Evolutionary conservation across 2,797 vertebrate genomes (phyloP), one percentile per base, ranked within the genome.

Genomic region (Microchirus variegatus): DNA sequence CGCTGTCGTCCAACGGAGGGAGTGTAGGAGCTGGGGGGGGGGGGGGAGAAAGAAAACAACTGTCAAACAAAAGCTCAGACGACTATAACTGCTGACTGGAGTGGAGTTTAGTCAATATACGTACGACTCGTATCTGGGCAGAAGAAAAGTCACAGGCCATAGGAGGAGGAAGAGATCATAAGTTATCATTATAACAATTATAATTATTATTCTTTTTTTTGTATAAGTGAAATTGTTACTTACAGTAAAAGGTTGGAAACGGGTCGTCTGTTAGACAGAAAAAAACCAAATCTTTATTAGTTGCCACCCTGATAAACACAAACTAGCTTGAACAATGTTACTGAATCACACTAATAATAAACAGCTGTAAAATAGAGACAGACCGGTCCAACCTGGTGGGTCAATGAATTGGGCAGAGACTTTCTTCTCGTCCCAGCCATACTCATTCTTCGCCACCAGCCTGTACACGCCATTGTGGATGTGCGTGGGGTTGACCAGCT

Each of bases 381-480:
- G 13, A 2, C 3, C 13, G 16, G 17, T 41, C 38, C 22, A 19
- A 86, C 89, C 87, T 58, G 97, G 97, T 22, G 90, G 91, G 49
- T 90, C 87, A 92, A 99, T 96, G 86, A 99, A 99, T 84, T 94
- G 93, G 18, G 97, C 97, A 2, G 88, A 84, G 53, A 99, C 90
- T 0, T 91, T 94, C 80, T 94, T 95, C 85, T 95, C 92, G 63
- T 96, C 96, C 36, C 89, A 90, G 43, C 97, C 97, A 0, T 93
- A 96, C 53, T 93, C 78, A 9, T 99, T 99, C 81, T 89, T 95
- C 15, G 95, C 96, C 64, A 96, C 90, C 67, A 99, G 92, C 7
- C 90, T 95, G 89, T 99, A 99, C 84, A 94, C 85, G 26, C 97
- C 97, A 1, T 99, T 99, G 75, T 99, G 95, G 86, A 98, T 95